Percentiles rank a stretch among this genome's conserved stretches.
Evolutionary conservation across 2,888 invertebrate genomes (phyloP).

Genomic region (Hofmannophila pseudospretella): DNA sequence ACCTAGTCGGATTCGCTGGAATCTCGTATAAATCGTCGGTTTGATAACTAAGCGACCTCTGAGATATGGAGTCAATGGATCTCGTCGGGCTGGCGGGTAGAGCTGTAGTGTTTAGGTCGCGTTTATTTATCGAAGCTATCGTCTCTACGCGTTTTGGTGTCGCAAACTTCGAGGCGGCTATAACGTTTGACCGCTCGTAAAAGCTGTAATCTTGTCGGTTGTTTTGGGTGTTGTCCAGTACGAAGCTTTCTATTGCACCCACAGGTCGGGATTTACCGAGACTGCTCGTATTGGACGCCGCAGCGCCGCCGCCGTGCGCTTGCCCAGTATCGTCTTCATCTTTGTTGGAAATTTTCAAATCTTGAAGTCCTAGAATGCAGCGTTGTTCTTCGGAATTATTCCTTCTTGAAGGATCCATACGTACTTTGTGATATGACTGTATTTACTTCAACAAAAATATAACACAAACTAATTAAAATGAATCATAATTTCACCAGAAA

Average conservation of each 20-base stretch:
- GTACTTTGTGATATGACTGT: background rate
- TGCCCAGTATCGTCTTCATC: conserved; percentile 72
- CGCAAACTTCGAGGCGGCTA: conserved; percentile 87
- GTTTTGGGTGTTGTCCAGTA: conserved; percentile 71
- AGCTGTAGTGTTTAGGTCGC: conserved; percentile 57
- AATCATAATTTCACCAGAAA: conserved; percentile 46
- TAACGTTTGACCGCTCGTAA: conserved; percentile 84
- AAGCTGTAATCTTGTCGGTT: conserved; percentile 71
- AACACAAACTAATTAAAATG: conserved; percentile 22
- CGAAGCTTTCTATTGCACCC: conserved; percentile 82
- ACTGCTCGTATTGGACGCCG: conserved; percentile 49
- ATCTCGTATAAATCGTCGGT: conserved; percentile 69
- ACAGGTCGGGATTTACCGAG: conserved; percentile 75
- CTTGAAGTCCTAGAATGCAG: conserved; percentile 69
- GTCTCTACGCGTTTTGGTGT: conserved; percentile 86
- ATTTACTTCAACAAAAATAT: conserved; percentile 1
- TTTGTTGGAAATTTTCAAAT: conserved; percentile 73
- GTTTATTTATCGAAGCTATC: conserved; percentile 69
- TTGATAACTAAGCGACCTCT: conserved; percentile 74
- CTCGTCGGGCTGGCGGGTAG: conserved; percentile 77
- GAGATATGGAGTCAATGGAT: conserved; percentile 79
- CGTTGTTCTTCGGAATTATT: conserved; percentile 64
- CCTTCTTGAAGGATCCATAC: conserved; percentile 64
- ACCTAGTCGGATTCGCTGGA: conserved; percentile 59
- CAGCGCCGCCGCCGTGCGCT: conserved; percentile 53